phyloP scores from a whole-genome alignment of 2,113 vertebrate genomes.

The Morone saxatilis region DNA sequence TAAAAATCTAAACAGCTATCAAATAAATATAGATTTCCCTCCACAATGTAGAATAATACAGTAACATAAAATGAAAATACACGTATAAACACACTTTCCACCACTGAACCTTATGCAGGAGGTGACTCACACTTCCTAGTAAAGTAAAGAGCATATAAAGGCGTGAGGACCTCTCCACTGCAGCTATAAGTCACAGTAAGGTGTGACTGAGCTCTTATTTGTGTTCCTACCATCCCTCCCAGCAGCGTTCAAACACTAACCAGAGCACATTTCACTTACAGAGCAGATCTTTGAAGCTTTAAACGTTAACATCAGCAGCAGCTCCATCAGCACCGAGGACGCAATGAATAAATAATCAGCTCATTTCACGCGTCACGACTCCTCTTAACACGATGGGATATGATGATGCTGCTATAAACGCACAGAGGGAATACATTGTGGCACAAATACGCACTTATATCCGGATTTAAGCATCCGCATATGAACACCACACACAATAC shows the following conservation, averaged over 20 bases:
- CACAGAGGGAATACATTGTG: neutral
- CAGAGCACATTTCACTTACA: neutral
- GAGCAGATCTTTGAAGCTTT: neutral
- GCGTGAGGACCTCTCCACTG: neutral
- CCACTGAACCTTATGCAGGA: neutral
- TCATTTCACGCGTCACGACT: conserved; percentile 39
- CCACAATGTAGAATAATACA: too few species aligned
- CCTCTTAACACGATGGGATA: neutral
- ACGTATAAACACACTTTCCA: neutral
- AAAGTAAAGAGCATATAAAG: neutral
- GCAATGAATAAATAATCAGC: conserved; percentile 8
- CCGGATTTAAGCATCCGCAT: accelerated
- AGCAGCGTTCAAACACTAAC: conserved; percentile 19
- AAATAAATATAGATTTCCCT: neutral
- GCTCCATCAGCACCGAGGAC: neutral
- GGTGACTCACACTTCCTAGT: neutral
- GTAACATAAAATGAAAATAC: neutral
- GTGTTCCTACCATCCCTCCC: conserved; percentile 1
- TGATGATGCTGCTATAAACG: neutral
- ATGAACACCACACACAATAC: neutral
- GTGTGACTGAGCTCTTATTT: conserved; percentile 6
- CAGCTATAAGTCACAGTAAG: neutral
- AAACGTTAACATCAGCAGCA: too few species aligned
- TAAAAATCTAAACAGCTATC: neutral
- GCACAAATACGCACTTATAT: neutral